A percentile compares a stretch with the other conserved stretches of the same genome.
phyloP scores from a whole-genome alignment of 2,888 invertebrate species.

The Ennomos erosarius region DNA sequence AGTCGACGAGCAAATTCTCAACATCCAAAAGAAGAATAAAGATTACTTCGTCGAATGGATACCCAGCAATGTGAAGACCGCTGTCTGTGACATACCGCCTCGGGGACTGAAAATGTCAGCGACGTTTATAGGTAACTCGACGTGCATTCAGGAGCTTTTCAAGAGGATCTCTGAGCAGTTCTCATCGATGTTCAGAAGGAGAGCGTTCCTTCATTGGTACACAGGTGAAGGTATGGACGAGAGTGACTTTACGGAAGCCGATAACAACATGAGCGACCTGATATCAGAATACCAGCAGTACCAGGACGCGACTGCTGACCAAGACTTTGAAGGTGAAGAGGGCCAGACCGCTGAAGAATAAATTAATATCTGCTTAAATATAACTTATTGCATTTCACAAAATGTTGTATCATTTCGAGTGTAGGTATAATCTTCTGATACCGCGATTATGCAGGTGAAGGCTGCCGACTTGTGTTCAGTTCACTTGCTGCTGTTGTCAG shows the following conservation, averaged over 20 bases:
- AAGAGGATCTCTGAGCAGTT: constrained; percentile 94
- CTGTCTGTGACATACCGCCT: constrained; percentile 92
- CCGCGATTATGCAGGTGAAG: too few relatives aligned
- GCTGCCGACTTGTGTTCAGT: too few relatives aligned
- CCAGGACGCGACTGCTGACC: constrained; percentile 94
- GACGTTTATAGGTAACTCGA: constrained; percentile 94
- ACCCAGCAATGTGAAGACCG: constrained; percentile 91
- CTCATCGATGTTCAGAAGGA: constrained; percentile 95
- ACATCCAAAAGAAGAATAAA: constrained; percentile 91
- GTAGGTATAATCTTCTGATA: too few relatives aligned
- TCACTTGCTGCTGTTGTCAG: too few relatives aligned
- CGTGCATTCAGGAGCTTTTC: constrained; percentile 94
- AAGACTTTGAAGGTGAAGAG: constrained; percentile 88
- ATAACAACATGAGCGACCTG: constrained; percentile 95
- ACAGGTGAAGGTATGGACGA: constrained; percentile 98
- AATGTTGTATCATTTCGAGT: too few relatives aligned
- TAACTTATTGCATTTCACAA: too few relatives aligned
- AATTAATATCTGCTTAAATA: constrained; percentile 3
- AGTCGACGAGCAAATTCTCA: constrained; percentile 92
- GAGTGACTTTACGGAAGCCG: constrained; percentile 97
- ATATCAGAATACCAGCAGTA: constrained; percentile 97
- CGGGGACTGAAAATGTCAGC: constrained; percentile 92
- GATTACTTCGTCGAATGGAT: constrained; percentile 92
- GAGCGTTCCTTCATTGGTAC: constrained; percentile 98
- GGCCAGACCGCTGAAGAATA: constrained; percentile 49